A percentile compares a stretch with the other conserved stretches of the same genome.
Conservation (phyloP, 1,140 invertebrate species). For the Leptinotarsa lineolata region DNA sequence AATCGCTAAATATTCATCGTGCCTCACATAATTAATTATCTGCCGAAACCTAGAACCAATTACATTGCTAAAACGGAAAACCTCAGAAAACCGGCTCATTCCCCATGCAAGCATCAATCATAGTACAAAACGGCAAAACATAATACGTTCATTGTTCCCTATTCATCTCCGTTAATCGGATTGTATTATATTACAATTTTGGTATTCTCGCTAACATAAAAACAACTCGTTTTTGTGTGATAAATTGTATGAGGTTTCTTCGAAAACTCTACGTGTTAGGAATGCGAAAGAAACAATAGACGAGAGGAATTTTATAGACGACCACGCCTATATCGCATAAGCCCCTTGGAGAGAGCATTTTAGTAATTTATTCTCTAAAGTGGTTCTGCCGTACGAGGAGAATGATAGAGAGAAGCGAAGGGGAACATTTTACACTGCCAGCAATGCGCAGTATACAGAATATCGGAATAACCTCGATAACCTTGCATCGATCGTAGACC, state of each 20-base stretch:
- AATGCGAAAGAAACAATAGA: neutral
- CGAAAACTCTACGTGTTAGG: neutral
- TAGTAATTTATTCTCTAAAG: conserved; percentile 16
- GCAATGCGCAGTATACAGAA: conserved; percentile 8
- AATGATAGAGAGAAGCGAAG: neutral
- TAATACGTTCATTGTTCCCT: neutral
- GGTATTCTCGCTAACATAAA: conserved; percentile 3
- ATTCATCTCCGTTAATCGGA: neutral
- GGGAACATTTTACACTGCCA: conserved; percentile 1
- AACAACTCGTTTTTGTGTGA: neutral
- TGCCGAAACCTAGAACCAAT: too few species aligned
- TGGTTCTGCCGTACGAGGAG: conserved; percentile 3
- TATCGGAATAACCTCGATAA: conserved; percentile 3
- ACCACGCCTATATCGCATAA: conserved; percentile 10
- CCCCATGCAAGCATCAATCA: too few species aligned
- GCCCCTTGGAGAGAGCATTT: neutral
- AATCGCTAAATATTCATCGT: too few species aligned
- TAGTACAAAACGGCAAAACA: too few species aligned
- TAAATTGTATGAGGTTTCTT: neutral
- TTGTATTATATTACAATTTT: neutral
- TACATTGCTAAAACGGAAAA: too few species aligned
- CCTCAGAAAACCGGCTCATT: too few species aligned
- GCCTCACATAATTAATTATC: too few species aligned
- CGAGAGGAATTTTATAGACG: neutral
- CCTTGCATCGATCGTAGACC: conserved; percentile 15